Percentiles rank a stretch among this genome's conserved stretches.
These are phyloP conservation scores for Shargacucullia verbasci DNA, from an alignment of 2,888 invertebrate species.

Conservation along the genomic window DNA sequence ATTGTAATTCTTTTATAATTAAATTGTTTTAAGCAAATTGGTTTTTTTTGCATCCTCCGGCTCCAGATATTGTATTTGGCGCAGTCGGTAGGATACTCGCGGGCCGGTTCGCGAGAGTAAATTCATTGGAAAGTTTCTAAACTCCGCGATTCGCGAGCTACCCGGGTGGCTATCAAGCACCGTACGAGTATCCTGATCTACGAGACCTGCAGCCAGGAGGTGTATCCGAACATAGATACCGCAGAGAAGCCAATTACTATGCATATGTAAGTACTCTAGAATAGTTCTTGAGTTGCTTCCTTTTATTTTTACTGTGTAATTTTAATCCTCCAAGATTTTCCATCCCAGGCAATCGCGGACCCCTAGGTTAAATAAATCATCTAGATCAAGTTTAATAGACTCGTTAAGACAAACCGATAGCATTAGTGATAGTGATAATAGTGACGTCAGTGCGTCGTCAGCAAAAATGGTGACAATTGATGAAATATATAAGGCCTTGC, in stretches of 20 bases:
- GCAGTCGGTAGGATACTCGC: conserved; percentile 10
- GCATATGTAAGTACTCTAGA: conserved; percentile 1
- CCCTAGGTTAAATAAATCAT: neutral
- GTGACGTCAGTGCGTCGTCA: no score
- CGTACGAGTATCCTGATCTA: conserved; percentile 3
- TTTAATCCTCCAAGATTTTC: neutral
- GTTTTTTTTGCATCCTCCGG: conserved; percentile 6
- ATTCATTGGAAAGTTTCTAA: no score
- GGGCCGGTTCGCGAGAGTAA: neutral
- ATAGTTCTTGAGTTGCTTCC: neutral
- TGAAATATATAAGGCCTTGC: conserved; percentile 2
- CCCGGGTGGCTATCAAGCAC: neutral
- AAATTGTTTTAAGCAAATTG: no score
- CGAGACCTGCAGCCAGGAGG: neutral
- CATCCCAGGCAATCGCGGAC: neutral
- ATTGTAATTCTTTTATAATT: no score
- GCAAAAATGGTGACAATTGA: no score
- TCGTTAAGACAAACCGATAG: neutral
- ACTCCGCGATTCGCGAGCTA: neutral
- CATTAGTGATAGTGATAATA: neutral
- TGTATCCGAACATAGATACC: conserved; percentile 1
- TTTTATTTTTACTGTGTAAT: neutral
- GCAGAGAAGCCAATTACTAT: neutral
- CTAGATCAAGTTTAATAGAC: no score
- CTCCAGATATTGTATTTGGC: neutral